A percentile compares a stretch with the other conserved stretches of the same genome.
These are phyloP conservation scores for Ictalurus punctatus DNA, from an alignment of 2,113 vertebrate species.

Conservation along the genomic window DNA sequence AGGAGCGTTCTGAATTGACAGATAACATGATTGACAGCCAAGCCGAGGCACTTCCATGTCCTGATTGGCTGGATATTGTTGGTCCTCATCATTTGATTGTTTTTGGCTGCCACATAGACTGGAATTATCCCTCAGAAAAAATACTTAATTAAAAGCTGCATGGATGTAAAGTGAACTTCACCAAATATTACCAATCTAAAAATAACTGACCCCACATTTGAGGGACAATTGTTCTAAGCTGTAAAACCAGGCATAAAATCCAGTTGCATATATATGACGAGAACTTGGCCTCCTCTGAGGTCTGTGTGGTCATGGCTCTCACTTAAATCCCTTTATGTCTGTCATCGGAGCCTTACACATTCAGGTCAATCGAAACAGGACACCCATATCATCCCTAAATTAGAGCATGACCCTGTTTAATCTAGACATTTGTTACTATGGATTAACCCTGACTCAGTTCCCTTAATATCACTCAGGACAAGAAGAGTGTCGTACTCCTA, in stretches of 20 bases:
- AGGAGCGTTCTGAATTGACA: neutral
- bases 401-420: conserved; percentile 22
- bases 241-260: conserved; percentile 2
- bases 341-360: conserved; percentile 27
- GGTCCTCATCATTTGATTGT: neutral
- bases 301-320: neutral
- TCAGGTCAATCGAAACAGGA: conserved; percentile 38
- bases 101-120: neutral
- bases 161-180: neutral
- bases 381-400: conserved; percentile 34
- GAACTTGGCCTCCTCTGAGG: neutral
- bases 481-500: conserved; percentile 45
- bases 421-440: conserved; percentile 50
- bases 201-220: neutral
- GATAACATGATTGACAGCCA: neutral
- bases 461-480: conserved; percentile 44
- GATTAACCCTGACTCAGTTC: conserved; percentile 65
- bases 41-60: neutral
- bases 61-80: neutral
- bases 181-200: neutral
- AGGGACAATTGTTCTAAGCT: neutral
- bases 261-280: neutral
- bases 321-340: conserved; percentile 42
- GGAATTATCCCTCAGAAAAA: neutral
- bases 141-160: neutral